Evolutionary conservation across 1,140 invertebrate species (phyloP), one percentile per base, ranked within the genome.

Genomic region (Drosophila kikkawai): DNA sequence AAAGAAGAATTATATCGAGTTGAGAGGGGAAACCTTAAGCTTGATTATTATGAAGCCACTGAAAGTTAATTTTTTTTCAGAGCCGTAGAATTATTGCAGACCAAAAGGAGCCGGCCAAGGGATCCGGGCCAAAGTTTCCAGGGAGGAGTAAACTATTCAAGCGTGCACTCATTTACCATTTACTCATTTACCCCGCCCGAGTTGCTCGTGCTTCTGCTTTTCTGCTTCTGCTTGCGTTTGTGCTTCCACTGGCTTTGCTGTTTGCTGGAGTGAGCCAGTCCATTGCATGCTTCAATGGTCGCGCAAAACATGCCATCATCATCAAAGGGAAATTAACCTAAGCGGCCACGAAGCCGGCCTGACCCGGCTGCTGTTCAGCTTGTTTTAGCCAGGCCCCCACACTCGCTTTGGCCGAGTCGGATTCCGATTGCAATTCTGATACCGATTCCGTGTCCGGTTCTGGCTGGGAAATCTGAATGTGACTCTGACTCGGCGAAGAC

Each of bases 221-320:
- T n/a, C 45, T 45, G 36, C 42, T 53, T 17, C 3, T n/a, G 26
- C 42, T 39, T 48, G 13, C 15, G 47, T 22, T 29, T 29, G 22
- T 29, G 47, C 47, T n/a, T 29, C 13, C 22, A 32, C 56, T 64
- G 51, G 26, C 58, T 58, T 45, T 57, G 41, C 48, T 77, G 73
- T 77, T 76, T 64, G 73, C 53, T 51, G 82, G 65, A 75, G 82
- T 82, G 82, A 85, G 82, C 82, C 77, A 86, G 82, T 86, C 73
- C 84, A 66, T 90, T 75, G 85, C 84, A 88, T 84, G 85, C 85
- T 56, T 90, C 74, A 88, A 88, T 84, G 84, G 84, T 59, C 80
- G 85, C 85, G 80, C 78, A 80, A 88, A 87, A 88, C 84, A 87
- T 87, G 84, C 77, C 84, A 88, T 88, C 84, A 86, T 87, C 67